These are phyloP conservation scores for Calameuta filiformis DNA, from an alignment of 2,888 invertebrate species.

Conservation along the genomic window DNA sequence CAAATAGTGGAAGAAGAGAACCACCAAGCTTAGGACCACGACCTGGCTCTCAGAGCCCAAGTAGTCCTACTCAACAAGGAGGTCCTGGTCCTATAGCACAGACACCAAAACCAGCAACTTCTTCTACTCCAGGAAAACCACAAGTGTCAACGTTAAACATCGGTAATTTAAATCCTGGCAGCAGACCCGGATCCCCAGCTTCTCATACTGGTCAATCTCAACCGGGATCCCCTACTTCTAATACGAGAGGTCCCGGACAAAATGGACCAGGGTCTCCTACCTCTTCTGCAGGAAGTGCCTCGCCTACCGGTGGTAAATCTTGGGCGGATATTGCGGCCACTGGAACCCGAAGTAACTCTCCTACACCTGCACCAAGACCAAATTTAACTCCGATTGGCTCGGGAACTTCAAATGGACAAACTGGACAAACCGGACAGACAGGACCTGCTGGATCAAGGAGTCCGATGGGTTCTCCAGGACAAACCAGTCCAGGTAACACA, in stretches of 20 bases:
- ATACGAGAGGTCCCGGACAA: background rate
- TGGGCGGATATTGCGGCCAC: constrained; percentile 51
- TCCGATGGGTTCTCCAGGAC: background rate
- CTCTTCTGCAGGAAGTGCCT: constrained; percentile 22
- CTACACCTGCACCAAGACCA: constrained; percentile 23
- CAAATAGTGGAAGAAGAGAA: constrained; percentile 6
- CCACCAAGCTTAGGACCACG: constrained; percentile 10
- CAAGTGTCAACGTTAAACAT: constrained; percentile 17
- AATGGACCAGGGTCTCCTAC: constrained; percentile 13
- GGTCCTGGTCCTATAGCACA: constrained; percentile 6
- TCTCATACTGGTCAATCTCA: background rate
- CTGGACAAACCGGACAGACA: constrained; percentile 3
- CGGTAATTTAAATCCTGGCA: constrained; percentile 17
- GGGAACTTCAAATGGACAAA: background rate
- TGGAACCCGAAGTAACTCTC: constrained; percentile 40
- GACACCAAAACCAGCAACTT: constrained; percentile 12
- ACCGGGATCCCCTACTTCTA: constrained; percentile 4
- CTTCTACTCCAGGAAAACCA: constrained; percentile 8
- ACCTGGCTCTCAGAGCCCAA: constrained; percentile 15
- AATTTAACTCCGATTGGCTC: background rate
- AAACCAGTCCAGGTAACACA: background rate
- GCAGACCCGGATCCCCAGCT: constrained; percentile 24
- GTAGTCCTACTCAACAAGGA: constrained; percentile 14
- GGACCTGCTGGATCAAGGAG: constrained; percentile 10
- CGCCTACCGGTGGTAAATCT: constrained; percentile 35